Percentiles rank a stretch among this genome's conserved stretches.
phyloP scores from a whole-genome alignment of 2,888 invertebrate species.

The Eupithecia subumbrata region DNA sequence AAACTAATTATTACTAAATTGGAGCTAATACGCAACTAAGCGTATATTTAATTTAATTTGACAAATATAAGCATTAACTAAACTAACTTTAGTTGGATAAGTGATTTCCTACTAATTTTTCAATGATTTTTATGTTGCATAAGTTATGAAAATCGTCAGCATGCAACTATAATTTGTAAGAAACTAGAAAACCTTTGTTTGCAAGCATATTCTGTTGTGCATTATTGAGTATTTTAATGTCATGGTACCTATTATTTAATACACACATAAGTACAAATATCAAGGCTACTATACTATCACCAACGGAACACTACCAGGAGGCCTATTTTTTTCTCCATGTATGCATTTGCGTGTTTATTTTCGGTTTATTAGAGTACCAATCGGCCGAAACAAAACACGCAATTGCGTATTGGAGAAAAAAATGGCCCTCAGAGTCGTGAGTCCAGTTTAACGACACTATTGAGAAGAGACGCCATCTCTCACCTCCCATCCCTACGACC shows the following conservation, averaged over 20 bases:
- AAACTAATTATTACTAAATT: slow-evolving; percentile 24
- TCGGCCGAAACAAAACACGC: no score
- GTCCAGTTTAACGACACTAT: neutral
- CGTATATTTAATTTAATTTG: slow-evolving; percentile 9
- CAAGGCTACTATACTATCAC: neutral
- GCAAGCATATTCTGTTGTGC: neutral
- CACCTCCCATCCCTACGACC: neutral
- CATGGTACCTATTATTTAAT: neutral
- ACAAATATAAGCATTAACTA: slow-evolving; percentile 4
- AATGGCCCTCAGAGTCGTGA: neutral
- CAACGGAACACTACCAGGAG: neutral
- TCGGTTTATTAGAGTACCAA: no score
- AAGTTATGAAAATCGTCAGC: neutral
- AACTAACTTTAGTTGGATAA: neutral
- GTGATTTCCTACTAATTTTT: neutral
- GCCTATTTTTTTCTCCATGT: no score
- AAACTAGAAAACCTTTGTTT: neutral
- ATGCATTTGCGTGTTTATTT: no score
- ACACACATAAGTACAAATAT: neutral
- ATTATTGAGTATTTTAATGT: neutral
- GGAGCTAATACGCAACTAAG: slow-evolving; percentile 26
- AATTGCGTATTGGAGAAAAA: no score
- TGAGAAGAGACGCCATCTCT: neutral
- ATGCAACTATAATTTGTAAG: neutral
- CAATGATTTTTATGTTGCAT: neutral